Evolutionary conservation across 2,888 invertebrate genomes (phyloP).

Genomic region (Octonoba sinensis): DNA sequence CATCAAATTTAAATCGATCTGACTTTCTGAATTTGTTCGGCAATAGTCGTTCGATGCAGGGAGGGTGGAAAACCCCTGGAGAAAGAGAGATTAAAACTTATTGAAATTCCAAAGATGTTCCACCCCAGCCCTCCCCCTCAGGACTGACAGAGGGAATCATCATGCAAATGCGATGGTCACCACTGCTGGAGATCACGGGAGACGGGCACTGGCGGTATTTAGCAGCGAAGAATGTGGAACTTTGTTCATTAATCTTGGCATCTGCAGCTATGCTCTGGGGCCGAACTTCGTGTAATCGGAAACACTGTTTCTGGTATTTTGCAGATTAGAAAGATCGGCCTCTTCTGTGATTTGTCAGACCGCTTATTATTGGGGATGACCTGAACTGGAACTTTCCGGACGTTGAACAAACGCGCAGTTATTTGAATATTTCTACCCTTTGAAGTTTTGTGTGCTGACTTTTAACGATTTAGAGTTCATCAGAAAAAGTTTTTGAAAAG

Average conservation of each 20-base stretch:
- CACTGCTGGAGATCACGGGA: slow-evolving; percentile 57
- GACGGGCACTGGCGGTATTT: slow-evolving; percentile 45
- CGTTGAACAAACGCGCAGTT: no score
- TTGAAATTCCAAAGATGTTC: slow-evolving; percentile 62
- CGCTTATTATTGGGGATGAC: no score
- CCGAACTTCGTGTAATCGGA: slow-evolving; percentile 30
- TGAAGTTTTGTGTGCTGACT: no score
- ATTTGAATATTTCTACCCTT: no score
- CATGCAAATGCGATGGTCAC: slow-evolving; percentile 64
- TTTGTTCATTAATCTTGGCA: slow-evolving; percentile 59
- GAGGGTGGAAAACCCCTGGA: neutral
- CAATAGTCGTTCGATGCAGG: neutral
- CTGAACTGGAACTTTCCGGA: no score
- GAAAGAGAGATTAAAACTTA: slow-evolving; percentile 61
- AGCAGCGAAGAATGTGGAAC: slow-evolving; percentile 47
- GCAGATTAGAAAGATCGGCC: no score
- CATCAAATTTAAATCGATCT: no score
- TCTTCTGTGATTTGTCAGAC: no score
- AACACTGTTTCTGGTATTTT: slow-evolving; percentile 28
- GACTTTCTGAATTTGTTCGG: no score
- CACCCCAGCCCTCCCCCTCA: neutral
- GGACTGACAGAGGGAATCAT: slow-evolving; percentile 49
- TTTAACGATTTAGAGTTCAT: no score
- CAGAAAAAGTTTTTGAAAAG: no score
- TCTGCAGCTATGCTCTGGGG: slow-evolving; percentile 17